Percentiles rank a stretch among this genome's conserved stretches.
Evolutionary conservation across 2,113 vertebrate genomes (phyloP).

Genomic region (Hypomesus transpacificus): DNA sequence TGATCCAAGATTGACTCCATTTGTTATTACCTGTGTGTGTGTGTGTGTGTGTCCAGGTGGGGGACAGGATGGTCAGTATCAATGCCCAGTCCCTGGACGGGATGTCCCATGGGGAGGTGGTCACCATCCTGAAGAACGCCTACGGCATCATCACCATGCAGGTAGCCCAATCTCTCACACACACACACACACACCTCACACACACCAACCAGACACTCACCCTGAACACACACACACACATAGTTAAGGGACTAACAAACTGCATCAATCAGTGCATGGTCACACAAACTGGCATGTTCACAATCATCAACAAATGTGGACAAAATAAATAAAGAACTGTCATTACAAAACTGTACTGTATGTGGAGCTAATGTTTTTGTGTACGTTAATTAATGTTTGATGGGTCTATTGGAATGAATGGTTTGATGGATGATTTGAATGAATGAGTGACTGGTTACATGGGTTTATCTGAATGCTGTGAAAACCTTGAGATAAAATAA

Average conservation of each 20-base stretch:
- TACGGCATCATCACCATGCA: constrained; percentile 86
- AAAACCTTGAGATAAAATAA: too few relatives aligned
- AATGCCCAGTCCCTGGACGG: constrained; percentile 85
- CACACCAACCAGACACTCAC: not conserved
- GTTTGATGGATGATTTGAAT: too few relatives aligned
- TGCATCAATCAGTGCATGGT: too few relatives aligned
- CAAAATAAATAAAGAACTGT: not conserved
- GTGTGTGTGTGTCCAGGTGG: constrained; percentile 74
- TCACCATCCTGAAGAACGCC: constrained; percentile 90
- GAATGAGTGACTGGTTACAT: too few relatives aligned
- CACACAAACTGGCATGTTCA: too few relatives aligned
- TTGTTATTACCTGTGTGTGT: not conserved
- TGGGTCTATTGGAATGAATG: too few relatives aligned
- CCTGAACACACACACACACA: constrained; percentile 2
- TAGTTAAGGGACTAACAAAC: not conserved
- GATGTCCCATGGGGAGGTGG: constrained; percentile 85
- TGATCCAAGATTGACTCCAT: not conserved
- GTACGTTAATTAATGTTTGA: too few relatives aligned
- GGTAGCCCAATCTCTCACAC: constrained; percentile 67
- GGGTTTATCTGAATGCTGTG: too few relatives aligned
- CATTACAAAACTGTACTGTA: too few relatives aligned
- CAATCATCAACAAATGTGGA: not conserved
- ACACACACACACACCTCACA: not conserved
- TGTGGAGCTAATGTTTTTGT: too few relatives aligned
- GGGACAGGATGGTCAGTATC: constrained; percentile 93